phyloP scores from a whole-genome alignment of 2,113 vertebrate genomes.

The Calcarius ornatus region DNA sequence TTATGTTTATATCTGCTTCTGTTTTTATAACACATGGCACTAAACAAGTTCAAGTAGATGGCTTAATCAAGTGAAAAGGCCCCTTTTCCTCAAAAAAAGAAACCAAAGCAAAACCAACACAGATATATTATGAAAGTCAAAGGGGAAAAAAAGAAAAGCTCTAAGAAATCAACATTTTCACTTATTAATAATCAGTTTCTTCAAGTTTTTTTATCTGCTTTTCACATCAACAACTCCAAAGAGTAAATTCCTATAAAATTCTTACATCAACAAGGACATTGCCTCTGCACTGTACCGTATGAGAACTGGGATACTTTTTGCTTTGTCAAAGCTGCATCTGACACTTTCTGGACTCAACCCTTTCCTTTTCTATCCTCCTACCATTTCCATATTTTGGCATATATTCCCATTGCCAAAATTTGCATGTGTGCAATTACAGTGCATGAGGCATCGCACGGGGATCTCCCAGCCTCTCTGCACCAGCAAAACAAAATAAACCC shows the following conservation, averaged over 20 bases:
- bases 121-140: not conserved
- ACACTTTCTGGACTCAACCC: not conserved
- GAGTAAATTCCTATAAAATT: not conserved
- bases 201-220: not conserved
- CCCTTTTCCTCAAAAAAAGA: not conserved
- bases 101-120: not conserved
- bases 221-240: not conserved
- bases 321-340: not conserved
- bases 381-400: not conserved
- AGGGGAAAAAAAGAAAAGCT: rapidly evolving
- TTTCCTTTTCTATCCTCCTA: not conserved
- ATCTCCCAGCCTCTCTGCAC: not conserved
- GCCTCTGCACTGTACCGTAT: rapidly evolving
- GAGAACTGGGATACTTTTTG: not conserved
- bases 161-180: not conserved
- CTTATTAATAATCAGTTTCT: not conserved
- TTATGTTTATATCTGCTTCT: not conserved
- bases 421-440: not conserved
- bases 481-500: not conserved
- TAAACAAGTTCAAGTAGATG: not conserved
- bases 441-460: not conserved
- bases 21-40: not conserved
- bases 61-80: not conserved
- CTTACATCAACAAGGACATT: not conserved
- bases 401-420: not conserved